Base-by-base conservation (phyloP, 2,888 invertebrate genomes). In the Meloe dianella region DNA sequence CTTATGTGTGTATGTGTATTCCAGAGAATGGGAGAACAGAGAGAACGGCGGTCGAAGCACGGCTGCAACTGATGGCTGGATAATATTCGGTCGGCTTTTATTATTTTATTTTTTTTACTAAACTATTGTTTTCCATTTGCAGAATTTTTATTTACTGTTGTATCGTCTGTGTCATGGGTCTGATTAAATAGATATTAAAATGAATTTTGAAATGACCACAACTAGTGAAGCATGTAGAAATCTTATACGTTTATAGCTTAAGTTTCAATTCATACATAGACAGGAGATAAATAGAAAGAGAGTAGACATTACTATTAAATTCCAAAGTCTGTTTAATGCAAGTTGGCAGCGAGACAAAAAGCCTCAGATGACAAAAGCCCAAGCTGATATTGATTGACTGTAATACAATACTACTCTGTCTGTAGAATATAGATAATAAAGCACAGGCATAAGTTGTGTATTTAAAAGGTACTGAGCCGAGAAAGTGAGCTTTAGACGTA, bases 1-100 rank as follows among this genome's bases (percentile, higher is more conserved):
- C 70, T 65, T 71, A 73, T 75, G 75, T 75, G 10, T 56, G 27
- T 56, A 22, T 35, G 30, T 27, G 17, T 30, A 62, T 27, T 64
- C 8, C 17, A 24, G 27, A 66, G 64, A 64, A 59, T 41, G 8
- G 47, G 14, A n/a, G n/a, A 38, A 35, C n/a, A 27, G n/a, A 38
- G 8, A 63, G 59, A 54, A 65, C 68, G 73, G 71, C 74, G 74
- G 75, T 69, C 70, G 70, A 65, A 68, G 71, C 73, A 75, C 77
- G 80, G 76, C 80, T 82, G 81, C 80, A 80, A 75, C 79, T 81
- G 81, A 81, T 81, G 77, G 81, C 79, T 74, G 79, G 78, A 82
- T 82, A 81, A 82, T 81, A 76, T 79, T 71, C 76, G 74, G 68
- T 70, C 73, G 64, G 77, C 74, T 79, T 79, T 79, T 78, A 77